Evolutionary conservation across 2,888 invertebrate genomes (phyloP), one percentile per base, ranked within the genome.

Genomic region (Scaptomyza reducta): DNA sequence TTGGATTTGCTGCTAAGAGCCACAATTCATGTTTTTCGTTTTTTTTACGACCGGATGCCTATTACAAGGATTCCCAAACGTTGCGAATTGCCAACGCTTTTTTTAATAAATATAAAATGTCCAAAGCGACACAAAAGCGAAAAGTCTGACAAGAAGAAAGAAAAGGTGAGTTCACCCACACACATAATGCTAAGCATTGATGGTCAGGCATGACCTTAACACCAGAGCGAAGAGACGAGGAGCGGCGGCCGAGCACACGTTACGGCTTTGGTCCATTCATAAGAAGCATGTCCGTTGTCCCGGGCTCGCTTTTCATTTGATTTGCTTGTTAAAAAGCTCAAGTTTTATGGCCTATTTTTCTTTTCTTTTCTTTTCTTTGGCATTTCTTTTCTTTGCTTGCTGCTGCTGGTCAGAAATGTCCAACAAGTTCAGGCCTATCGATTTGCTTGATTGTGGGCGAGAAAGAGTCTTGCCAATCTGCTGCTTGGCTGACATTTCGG

Each of bases 1-100:
- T 84, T 84, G 84, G 84, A 84, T 88, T 84, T 84, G 83, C 86
- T 87, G 88, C 78, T 83, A 84, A 84, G 88, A 86, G 84, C 86
- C 88, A 76, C 84, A 87, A 84, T 84, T 84, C 84, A 84, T 86
- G 88, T 35, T 86, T 84, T 33, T 42, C 16, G 10, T 46, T 46
- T 45, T 31, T 47, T 87, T 84, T 84, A 86, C 82, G 84, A 80
- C 76, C 86, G 88, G 77, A 79, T 85, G 86, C 86, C 84, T 87
- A 87, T 84, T 83, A 82, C 53, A 51, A 46, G 33, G 54, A 60
- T 65, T 33, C 45, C 53, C 71, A 56, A 57, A 60, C 77, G 46
- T 61, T 67, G 60, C 57, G 75, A 74, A 58, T 70, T 74, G 66
- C 38, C 57, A 56, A 61, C 72, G 62, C 62, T 14, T 3, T 38